These are phyloP conservation scores for Anolis sagrei DNA, from an alignment of 2,113 vertebrate species.

Conservation along the genomic window DNA sequence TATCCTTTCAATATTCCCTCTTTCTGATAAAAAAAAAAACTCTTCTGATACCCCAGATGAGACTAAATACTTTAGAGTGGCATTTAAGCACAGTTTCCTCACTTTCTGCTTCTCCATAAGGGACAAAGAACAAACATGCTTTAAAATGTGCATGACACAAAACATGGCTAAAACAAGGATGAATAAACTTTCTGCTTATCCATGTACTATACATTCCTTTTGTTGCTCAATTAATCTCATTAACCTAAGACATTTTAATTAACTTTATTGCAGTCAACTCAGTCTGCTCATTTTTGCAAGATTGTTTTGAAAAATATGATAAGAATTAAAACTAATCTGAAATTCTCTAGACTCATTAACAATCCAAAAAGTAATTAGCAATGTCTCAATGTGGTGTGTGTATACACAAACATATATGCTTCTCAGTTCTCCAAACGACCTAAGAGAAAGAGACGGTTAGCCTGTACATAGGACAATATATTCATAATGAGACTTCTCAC, in stretches of 20 bases:
- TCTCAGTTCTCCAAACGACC: slow-evolving; percentile 52
- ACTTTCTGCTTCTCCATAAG: slow-evolving; percentile 5
- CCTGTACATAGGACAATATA: slow-evolving; percentile 38
- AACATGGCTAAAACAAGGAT: slow-evolving; percentile 37
- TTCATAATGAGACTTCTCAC: not conserved
- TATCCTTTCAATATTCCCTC: not conserved
- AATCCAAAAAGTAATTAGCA: slow-evolving; percentile 68
- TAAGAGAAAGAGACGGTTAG: slow-evolving; percentile 48
- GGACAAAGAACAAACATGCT: slow-evolving; percentile 28
- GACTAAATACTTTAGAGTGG: slow-evolving; percentile 10
- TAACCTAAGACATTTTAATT: slow-evolving; percentile 77
- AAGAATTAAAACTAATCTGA: slow-evolving; percentile 56
- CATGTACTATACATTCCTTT: slow-evolving; percentile 54
- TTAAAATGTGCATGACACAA: slow-evolving; percentile 10
- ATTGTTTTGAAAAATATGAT: slow-evolving; percentile 61
- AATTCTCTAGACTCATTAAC: slow-evolving; percentile 69
- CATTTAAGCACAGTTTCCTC: not conserved
- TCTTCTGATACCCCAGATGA: not conserved
- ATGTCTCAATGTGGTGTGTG: slow-evolving; percentile 35
- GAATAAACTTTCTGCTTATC: slow-evolving; percentile 43
- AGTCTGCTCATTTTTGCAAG: slow-evolving; percentile 56
- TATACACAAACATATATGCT: slow-evolving; percentile 56
- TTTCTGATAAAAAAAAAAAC: slow-evolving; percentile 1
- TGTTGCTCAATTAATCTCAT: slow-evolving; percentile 72
- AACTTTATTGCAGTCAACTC: slow-evolving; percentile 66